A percentile compares a stretch with the other conserved stretches of the same genome.
Conservation (phyloP, 2,888 invertebrate species). For the Leucophenga montana region DNA sequence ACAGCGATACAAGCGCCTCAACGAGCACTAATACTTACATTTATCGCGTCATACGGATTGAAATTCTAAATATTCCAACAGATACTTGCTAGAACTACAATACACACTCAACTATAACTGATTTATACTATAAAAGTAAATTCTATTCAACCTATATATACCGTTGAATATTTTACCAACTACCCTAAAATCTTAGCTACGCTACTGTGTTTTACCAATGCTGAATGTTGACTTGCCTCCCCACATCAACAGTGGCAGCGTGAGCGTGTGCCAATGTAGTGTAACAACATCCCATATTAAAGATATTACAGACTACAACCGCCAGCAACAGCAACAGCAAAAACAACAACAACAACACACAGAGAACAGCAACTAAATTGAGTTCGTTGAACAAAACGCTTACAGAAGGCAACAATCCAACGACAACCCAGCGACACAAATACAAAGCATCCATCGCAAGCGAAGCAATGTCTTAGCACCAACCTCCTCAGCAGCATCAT, state of each 20-base stretch:
- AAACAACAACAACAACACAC: slow-evolving; percentile 52
- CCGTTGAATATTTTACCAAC: too few species aligned
- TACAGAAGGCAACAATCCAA: slow-evolving; percentile 18
- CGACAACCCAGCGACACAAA: neutral
- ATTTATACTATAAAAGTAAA: too few species aligned
- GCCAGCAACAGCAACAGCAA: slow-evolving; percentile 32
- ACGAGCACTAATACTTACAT: too few species aligned
- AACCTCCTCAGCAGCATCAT: neutral
- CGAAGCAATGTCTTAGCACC: neutral
- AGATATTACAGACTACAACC: slow-evolving; percentile 67
- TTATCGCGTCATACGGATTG: too few species aligned
- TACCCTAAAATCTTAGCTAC: too few species aligned
- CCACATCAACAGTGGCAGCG: slow-evolving; percentile 65
- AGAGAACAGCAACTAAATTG: slow-evolving; percentile 59
- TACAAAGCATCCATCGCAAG: neutral
- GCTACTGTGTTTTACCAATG: too few species aligned
- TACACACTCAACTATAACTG: neutral
- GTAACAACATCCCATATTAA: slow-evolving; percentile 70
- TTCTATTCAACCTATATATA: too few species aligned
- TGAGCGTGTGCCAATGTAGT: slow-evolving; percentile 72
- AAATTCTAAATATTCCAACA: too few species aligned
- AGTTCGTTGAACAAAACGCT: slow-evolving; percentile 65
- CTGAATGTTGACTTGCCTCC: neutral
- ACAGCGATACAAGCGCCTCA: too few species aligned
- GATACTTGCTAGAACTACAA: too few species aligned